Evolutionary conservation across 30 jellyfish, hydroid and myxozoan species (phyloP), one percentile per base, ranked within the genome.

Genomic region (Cassiopea andromeda): DNA sequence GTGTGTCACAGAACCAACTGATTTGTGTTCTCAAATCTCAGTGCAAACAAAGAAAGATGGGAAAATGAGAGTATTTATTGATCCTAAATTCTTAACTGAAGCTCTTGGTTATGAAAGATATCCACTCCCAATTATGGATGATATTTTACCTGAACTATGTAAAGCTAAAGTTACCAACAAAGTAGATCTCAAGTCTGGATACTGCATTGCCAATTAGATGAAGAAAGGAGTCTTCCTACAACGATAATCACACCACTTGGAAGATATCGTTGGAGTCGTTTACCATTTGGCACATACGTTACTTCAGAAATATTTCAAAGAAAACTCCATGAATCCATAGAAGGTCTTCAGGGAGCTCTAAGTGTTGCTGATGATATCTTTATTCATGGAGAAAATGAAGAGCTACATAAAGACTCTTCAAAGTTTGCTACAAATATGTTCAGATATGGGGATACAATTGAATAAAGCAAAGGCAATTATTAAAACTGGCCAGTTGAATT

Each of bases 1-100:
- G 74, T 83, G 72, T 66, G 91, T 69, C 8, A 83, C 91, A 17
- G 85, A 69, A 73, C 91, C 91, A 83, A 67, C 73, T 66, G 84
- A 83, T 38, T 64, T 84, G 91, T 81, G 81, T 60, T 81, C 91
- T 83, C 91, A 48, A 69, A 83, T 69, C 48, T 68, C 80, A 45
- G 91, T 83, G 75, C 69, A 19, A 68, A 48, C 74, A 50, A 45
- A 83, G 83, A 83, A 83, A 69, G 84, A 83, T 69, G 91, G 84
- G 71, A 68, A 54, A 9, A 17, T 69, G 16, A 68, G 84, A 46
- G 68, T 83, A 48, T 83, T 49, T 45, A 69, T 15, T 8, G 81
- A 81, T 46, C 75, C 75, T 58, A 44, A 46, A 58, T 46, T 45
- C 76, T 69, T 69, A 69, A 83, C 67, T 69, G 84, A 66, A 66